Base-by-base conservation (phyloP, 2,888 invertebrate species). In the Bembecia ichneumoniformis region DNA sequence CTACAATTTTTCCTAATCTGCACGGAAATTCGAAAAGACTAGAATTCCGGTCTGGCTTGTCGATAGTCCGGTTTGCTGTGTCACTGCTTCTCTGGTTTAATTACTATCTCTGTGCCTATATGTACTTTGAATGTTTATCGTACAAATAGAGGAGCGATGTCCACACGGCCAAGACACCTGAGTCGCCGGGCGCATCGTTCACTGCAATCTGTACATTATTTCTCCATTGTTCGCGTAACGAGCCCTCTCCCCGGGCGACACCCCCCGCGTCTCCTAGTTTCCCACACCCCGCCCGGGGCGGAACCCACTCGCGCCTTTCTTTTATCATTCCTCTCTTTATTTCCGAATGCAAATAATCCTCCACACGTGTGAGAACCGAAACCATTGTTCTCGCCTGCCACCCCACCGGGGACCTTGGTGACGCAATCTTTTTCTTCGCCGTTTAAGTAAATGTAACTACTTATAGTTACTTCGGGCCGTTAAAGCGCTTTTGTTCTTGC, bases 331-430 rank as follows among this genome's bases (percentile, higher is more conserved):
- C 87, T 88, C 83, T 87, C 82, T 86, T 87, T 86, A 86, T 87
- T 86, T 87, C 88, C 88, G 88, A 88, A 88, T 88, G 88, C 88
- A 88, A 88, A 88, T 88, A 88, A 87, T 87, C 87, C 87, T 87
- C 87, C 87, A 86, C 87, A 87, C 87, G 88, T 87, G 87, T 88
- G 87, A 87, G 88, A 88, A 87, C 87, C 86, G 86, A 87, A 87
- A 87, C 87, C 87, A 87, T 87, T 87, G 87, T 87, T 87, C 86
- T 82, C 82, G 78, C 83, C 80, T 75, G 75, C 80, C 81, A 69
- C 69, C 71, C 74, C 80, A 69, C 72, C 71, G 78, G 80, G 80
- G 80, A 82, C 83, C 82, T 84, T 82, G 83, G 83, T 83, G 86
- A 86, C 84, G 83, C 84, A 82, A 86, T 86, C 82, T 82, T 82